Evolutionary conservation across 2,797 vertebrate species (phyloP), one percentile per base, ranked within the genome.

Genomic region (Sphenopsis melanotis): DNA sequence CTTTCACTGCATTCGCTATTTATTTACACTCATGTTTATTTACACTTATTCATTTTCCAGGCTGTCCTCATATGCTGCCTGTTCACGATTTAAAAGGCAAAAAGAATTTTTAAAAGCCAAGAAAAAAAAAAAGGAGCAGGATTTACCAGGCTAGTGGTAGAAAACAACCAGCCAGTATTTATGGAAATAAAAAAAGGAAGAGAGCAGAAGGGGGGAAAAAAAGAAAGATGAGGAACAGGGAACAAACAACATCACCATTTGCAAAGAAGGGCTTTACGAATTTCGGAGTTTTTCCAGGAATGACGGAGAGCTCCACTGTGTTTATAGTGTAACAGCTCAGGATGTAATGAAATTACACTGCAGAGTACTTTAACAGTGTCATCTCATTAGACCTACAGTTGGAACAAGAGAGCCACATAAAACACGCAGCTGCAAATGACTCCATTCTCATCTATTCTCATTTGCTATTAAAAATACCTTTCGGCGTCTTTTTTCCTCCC

Each of bases 381-480:
- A 97, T 98, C 98, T 98, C 98, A 98, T 98, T 98, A 98, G 98
- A 97, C 97, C 97, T 98, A 97, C 97, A 97, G 95, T 98, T 97
- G 98, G 98, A 98, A 98, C 98, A 96, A 97, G 97, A 98, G 97
- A 98, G 97, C 97, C 97, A 97, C 97, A 98, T 97, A 97, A 97
- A 98, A 96, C 97, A 98, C 97, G 98, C 97, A 97, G 98, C 97
- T 98, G 98, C 98, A 98, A 98, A 98, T 98, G 98, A 98, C 97
- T 98, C 97, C 95, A 95, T 98, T 98, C 98, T 97, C 98, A 98
- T 98, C 97, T 97, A 97, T 98, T 98, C 98, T 98, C 98, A 98
- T 99, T 98, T 98, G 98, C 98, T 98, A 98, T 98, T 98, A 98
- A 98, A 99, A 99, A 99, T 98, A 99, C 98, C 99, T 99, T 98